Conservation (phyloP, 2,888 invertebrate genomes). For the Bhutanitis thaidina region DNA sequence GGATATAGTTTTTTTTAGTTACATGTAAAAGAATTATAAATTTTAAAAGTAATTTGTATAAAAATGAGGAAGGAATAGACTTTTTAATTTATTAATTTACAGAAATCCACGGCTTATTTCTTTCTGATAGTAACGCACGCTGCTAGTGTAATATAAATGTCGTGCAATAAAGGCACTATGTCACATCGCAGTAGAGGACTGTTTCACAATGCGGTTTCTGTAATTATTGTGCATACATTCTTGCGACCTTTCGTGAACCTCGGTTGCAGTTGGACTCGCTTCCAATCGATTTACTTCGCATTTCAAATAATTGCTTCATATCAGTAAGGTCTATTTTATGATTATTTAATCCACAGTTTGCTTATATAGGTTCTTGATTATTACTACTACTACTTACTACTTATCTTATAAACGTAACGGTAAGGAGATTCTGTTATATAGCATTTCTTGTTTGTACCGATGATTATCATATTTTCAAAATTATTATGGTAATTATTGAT, state of each 20-base stretch:
- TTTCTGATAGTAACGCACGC: neutral
- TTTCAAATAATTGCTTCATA: conserved; percentile 4
- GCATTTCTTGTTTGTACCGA: too few species aligned
- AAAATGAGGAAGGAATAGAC: too few species aligned
- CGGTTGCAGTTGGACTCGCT: conserved; percentile 2
- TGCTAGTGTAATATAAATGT: conserved; percentile 1
- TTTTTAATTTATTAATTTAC: neutral
- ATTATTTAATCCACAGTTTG: neutral
- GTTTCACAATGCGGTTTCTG: conserved; percentile 18
- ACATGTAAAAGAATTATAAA: too few species aligned
- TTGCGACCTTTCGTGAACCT: conserved; percentile 12
- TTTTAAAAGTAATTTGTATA: too few species aligned
- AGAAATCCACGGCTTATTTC: too few species aligned
- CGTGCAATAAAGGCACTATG: conserved; percentile 10
- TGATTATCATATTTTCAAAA: too few species aligned
- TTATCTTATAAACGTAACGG: too few species aligned
- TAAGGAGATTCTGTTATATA: too few species aligned
- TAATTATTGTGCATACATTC: conserved; percentile 9
- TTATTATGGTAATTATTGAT: too few species aligned
- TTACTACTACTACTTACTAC: too few species aligned
- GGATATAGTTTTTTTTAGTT: too few species aligned
- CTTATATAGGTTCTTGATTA: too few species aligned
- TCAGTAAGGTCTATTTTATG: neutral
- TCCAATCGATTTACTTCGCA: conserved; percentile 16
- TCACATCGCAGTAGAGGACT: neutral